These are phyloP conservation scores for Gorsachius magnificus DNA, from an alignment of 2,797 vertebrate species.

Conservation along the genomic window DNA sequence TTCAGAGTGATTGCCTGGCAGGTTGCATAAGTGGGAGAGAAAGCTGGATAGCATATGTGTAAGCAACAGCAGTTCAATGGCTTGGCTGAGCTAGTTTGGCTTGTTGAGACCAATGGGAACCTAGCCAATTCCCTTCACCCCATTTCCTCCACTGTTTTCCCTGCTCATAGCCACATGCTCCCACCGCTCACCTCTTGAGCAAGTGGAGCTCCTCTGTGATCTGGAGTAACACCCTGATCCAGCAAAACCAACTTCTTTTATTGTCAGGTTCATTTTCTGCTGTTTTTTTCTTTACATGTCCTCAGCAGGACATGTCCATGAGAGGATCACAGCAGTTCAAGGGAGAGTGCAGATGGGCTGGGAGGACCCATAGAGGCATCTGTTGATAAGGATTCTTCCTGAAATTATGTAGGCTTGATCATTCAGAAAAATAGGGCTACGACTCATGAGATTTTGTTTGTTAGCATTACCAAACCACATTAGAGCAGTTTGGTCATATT, in stretches of 20 bases:
- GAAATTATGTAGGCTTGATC: not conserved
- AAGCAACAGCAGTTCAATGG: not conserved
- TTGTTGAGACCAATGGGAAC: not conserved
- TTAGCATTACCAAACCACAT: not conserved
- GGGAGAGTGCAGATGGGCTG: not conserved
- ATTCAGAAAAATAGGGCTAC: not conserved
- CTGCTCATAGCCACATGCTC: fast-evolving
- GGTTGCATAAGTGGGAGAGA: not conserved
- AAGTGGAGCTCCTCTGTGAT: not conserved
- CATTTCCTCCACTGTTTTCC: not conserved
- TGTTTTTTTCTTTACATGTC: not conserved
- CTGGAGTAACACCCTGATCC: not conserved
- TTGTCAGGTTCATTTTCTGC: not conserved
- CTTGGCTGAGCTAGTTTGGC: not conserved
- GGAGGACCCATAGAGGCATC: not conserved
- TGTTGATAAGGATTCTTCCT: not conserved
- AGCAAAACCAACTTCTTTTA: not conserved
- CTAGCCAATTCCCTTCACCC: not conserved
- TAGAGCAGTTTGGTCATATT: not conserved
- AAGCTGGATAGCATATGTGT: not conserved
- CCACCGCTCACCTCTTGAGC: not conserved
- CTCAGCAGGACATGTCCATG: not conserved
- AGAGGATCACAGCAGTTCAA: not conserved
- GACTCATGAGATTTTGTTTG: not conserved
- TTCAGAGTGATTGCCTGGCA: fast-evolving